Percentiles rank a stretch among this genome's conserved stretches.
Evolutionary conservation across 30 jellyfish, hydroid and myxozoan species (phyloP).

Genomic region (Catostylus mosaicus): DNA sequence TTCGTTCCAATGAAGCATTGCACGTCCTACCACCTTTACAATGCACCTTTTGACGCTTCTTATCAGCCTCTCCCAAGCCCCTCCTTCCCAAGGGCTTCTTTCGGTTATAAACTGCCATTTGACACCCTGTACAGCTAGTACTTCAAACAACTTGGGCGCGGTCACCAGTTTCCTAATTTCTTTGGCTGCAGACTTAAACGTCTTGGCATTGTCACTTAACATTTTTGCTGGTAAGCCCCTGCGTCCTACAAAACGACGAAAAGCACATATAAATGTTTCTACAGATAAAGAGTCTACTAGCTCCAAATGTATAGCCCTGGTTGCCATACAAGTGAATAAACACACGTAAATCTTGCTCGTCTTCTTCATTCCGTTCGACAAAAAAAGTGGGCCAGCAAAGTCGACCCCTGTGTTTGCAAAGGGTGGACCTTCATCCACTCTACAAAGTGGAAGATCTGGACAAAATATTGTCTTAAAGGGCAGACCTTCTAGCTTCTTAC

Average conservation of each 20-base stretch:
- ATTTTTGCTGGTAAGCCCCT: conserved; percentile 66
- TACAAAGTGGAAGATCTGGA: conserved; percentile 34
- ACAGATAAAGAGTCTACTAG: conserved; percentile 45
- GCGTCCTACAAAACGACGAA: conserved; percentile 59
- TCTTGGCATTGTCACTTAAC: conserved; percentile 55
- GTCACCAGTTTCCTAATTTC: conserved; percentile 23
- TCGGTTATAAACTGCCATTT: conserved; percentile 36
- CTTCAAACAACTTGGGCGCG: conserved; percentile 37
- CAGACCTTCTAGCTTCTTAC: conserved; percentile 58
- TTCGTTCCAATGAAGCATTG: conserved; percentile 32
- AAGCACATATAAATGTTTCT: conserved; percentile 67
- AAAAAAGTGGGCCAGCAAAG: too few relatives aligned
- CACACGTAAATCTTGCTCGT: too few relatives aligned
- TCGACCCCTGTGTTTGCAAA: too few relatives aligned
- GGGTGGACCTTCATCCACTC: conserved; percentile 71
- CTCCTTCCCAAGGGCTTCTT: conserved; percentile 50
- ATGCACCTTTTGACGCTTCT: conserved; percentile 44
- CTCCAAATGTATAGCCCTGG: conserved; percentile 68
- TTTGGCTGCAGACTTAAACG: conserved; percentile 48
- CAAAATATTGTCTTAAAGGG: conserved; percentile 43
- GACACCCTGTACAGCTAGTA: conserved; percentile 28
- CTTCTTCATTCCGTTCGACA: too few relatives aligned
- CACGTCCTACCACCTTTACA: conserved; percentile 46
- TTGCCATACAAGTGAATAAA: conserved; percentile 60
- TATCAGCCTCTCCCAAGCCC: conserved; percentile 41